Evolutionary conservation across 2,888 invertebrate genomes (phyloP).

Genomic region (Hypolimnas misippus): DNA sequence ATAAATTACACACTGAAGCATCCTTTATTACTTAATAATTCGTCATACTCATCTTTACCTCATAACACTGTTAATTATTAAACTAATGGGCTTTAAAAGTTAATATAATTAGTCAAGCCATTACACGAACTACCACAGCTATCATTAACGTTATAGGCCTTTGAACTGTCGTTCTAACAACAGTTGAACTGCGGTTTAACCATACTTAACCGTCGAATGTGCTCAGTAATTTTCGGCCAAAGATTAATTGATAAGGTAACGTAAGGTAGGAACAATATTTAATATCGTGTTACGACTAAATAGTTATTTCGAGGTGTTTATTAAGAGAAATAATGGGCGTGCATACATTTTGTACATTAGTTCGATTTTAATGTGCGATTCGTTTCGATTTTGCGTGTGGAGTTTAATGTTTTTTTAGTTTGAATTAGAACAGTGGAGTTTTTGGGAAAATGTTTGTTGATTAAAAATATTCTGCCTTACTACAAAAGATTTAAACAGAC

Average conservation of each 20-base stretch:
- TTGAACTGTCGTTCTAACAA: constrained; percentile 43
- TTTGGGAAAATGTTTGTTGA: too few species aligned
- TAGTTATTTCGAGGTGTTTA: constrained; percentile 30
- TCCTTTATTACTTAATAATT: too few species aligned
- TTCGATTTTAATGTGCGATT: background rate
- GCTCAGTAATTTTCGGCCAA: constrained; percentile 48
- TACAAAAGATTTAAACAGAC: too few species aligned
- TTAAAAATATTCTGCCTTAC: too few species aligned
- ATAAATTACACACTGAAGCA: too few species aligned
- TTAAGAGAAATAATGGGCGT: constrained; percentile 28
- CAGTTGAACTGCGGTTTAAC: constrained; percentile 39
- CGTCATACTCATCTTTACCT: too few species aligned
- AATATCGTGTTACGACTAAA: constrained; percentile 25
- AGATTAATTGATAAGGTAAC: constrained; percentile 59
- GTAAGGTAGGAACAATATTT: constrained; percentile 25
- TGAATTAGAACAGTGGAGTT: too few species aligned
- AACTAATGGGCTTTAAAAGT: constrained; percentile 23
- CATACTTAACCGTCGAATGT: constrained; percentile 54
- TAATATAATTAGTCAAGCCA: constrained; percentile 33
- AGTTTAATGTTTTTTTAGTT: background rate
- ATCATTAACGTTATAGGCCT: constrained; percentile 50
- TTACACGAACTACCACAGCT: constrained; percentile 39
- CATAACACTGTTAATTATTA: too few species aligned
- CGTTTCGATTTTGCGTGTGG: background rate
- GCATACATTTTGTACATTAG: constrained; percentile 18